These are phyloP conservation scores for Eupithecia inturbata DNA, from an alignment of 2,888 invertebrate genomes.

Conservation along the genomic window DNA sequence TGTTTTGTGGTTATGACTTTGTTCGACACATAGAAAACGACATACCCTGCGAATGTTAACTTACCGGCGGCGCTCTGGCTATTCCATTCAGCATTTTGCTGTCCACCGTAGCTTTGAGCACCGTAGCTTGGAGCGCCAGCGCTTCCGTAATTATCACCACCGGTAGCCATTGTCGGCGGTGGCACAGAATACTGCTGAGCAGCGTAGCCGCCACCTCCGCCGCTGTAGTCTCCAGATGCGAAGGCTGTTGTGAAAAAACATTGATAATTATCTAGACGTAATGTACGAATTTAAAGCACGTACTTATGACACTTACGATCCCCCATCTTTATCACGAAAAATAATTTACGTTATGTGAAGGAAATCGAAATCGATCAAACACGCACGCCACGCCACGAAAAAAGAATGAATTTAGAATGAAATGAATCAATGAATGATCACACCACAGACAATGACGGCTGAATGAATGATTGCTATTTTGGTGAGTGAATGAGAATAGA, in stretches of 20 bases:
- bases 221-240: slow-evolving; percentile 72
- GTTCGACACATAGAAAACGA: background rate
- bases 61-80: slow-evolving; percentile 59
- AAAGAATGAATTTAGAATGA: slow-evolving; percentile 17
- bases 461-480: too few species aligned
- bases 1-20: slow-evolving; percentile 12
- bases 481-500: too few species aligned
- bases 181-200: slow-evolving; percentile 79
- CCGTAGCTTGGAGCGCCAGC: slow-evolving; percentile 55
- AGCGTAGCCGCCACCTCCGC: slow-evolving; percentile 70
- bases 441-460: too few species aligned
- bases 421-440: background rate
- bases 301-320: slow-evolving; percentile 57
- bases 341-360: background rate
- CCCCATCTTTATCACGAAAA: slow-evolving; percentile 46
- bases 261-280: background rate
- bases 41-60: background rate
- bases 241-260: slow-evolving; percentile 53
- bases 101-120: slow-evolving; percentile 64
- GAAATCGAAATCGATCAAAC: slow-evolving; percentile 15
- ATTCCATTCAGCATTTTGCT: slow-evolving; percentile 72
- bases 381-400: slow-evolving; percentile 47
- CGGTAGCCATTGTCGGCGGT: slow-evolving; percentile 71
- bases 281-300: background rate
- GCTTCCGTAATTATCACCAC: slow-evolving; percentile 71